Evolutionary conservation across 2,797 vertebrate genomes (phyloP), one percentile per base, ranked within the genome.

Genomic region (Spinus olivaceus): DNA sequence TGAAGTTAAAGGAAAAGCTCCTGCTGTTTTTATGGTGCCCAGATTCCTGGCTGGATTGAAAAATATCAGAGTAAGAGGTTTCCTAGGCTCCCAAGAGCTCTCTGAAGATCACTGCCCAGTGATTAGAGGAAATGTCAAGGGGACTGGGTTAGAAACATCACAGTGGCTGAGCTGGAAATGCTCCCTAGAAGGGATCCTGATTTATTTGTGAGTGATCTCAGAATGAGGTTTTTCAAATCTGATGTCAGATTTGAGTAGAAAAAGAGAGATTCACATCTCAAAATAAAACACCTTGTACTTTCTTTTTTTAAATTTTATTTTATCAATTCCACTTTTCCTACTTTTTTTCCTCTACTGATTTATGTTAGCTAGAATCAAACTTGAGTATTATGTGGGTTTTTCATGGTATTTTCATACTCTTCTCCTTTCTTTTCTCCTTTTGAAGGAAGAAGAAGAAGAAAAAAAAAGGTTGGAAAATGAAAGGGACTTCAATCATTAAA

Each of bases 1-100:
- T 94, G 87, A 91, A 91, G 91, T 71, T 42, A 82, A 82, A 69
- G 65, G 21, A 69, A 90, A 88, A 94, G 30, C 51, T 93, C 65
- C 71, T 41, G 33, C 42, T 85, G 71, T 23, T n/a, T 91, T 93
- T 77, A 28, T 61, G 65, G 53, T 65, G 74, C 42, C 64, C 65
- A 91, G 30, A 91, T 81, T 94, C 85, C 67, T 54, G 49, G 15
- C 33, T 59, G 82, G 57, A 91, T 41, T 83, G 69, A 78, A 85
- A 92, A 91, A 67, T n/a, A 83, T 70, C 53, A 53, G 16, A 41
- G 15, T 59, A 82, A 87, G 56, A 93, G 72, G 65, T 53, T 94
- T 71, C 57, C 76, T 71, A 81, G 74, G 14, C 60, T 89, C 51
- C 5, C 3, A 44, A 76, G 20, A 77, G 28, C 37, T 82, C 57